phyloP scores from a whole-genome alignment of 2,888 invertebrate genomes.

The Stramonita haemastoma region DNA sequence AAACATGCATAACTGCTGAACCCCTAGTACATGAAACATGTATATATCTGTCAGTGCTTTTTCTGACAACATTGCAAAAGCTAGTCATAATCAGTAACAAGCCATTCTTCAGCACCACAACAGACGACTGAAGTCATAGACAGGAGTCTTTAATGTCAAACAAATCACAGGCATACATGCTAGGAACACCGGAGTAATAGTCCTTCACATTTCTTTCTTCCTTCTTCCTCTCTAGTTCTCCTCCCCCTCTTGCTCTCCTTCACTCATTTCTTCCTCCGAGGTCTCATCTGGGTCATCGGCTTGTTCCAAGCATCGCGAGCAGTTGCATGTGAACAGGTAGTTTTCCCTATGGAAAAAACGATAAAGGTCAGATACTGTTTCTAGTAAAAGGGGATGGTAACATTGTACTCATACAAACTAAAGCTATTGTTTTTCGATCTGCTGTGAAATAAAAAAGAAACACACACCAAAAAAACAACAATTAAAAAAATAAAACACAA shows the following conservation, averaged over 20 bases:
- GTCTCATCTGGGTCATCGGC: constrained; percentile 88
- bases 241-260: constrained; percentile 76
- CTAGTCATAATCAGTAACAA: background rate
- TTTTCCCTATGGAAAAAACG: constrained; percentile 74
- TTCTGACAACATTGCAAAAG: too few relatives aligned
- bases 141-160: background rate
- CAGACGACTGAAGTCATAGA: background rate
- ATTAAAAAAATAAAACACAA: too few relatives aligned
- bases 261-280: constrained; percentile 85
- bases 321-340: constrained; percentile 83
- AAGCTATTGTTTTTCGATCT: too few relatives aligned
- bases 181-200: too few relatives aligned
- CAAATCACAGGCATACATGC: background rate
- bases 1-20: too few relatives aligned
- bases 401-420: too few relatives aligned
- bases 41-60: background rate
- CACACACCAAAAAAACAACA: background rate
- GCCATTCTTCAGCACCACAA: too few relatives aligned
- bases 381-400: too few relatives aligned
- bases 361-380: background rate
- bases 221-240: constrained; percentile 32
- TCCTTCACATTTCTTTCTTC: background rate
- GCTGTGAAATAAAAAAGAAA: background rate
- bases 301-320: constrained; percentile 87
- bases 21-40: too few relatives aligned